phyloP scores from a whole-genome alignment of 2,113 vertebrate species.

The Corydoras maculifer region DNA sequence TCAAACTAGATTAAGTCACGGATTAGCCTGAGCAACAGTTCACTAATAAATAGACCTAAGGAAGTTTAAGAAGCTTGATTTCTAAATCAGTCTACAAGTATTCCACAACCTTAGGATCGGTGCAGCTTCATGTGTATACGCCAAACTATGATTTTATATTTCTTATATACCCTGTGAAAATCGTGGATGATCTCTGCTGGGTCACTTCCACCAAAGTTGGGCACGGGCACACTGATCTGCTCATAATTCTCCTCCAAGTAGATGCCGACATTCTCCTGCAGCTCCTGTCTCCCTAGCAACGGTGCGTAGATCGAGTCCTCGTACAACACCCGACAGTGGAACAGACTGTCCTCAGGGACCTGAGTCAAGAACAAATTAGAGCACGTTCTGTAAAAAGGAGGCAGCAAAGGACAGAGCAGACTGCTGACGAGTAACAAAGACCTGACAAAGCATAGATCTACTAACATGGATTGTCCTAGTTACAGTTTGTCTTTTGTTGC shows the following conservation, averaged over 20 bases:
- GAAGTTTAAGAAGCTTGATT: too few relatives aligned
- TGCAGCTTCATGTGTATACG: too few relatives aligned
- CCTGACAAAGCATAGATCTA: too few relatives aligned
- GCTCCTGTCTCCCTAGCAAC: conserved; percentile 69
- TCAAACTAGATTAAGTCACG: too few relatives aligned
- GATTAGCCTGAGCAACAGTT: too few relatives aligned
- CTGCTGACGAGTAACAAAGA: too few relatives aligned
- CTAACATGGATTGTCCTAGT: too few relatives aligned
- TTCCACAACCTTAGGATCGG: too few relatives aligned
- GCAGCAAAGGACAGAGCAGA: neutral
- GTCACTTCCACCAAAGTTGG: conserved; percentile 82
- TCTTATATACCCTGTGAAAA: conserved; percentile 77
- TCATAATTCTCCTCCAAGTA: conserved; percentile 85
- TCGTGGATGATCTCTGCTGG: conserved; percentile 91
- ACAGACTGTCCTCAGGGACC: conserved; percentile 80
- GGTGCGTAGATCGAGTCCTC: conserved; percentile 79
- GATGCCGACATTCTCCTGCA: conserved; percentile 88
- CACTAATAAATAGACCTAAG: too few relatives aligned
- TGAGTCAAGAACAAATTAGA: conserved; percentile 48
- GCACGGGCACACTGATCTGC: conserved; percentile 82
- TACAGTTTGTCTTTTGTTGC: too few relatives aligned
- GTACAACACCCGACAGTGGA: conserved; percentile 81
- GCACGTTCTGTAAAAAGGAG: conserved; percentile 2
- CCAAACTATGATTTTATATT: neutral
- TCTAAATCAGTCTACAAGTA: too few relatives aligned